Evolutionary conservation across 2,888 invertebrate species (phyloP).

Genomic region (Halictus quadricinctus): DNA sequence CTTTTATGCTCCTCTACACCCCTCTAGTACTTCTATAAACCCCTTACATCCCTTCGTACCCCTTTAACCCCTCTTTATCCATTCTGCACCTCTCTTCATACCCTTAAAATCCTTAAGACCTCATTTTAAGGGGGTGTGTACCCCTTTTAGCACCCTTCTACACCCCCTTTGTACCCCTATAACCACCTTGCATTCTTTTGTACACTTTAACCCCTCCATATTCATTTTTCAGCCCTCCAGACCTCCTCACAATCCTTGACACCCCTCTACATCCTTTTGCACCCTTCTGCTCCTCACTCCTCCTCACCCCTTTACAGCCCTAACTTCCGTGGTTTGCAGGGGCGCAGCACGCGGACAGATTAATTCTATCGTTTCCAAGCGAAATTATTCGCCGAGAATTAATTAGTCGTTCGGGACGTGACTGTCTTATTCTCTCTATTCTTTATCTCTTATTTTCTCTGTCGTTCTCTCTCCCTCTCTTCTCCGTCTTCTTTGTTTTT

Average conservation of each 20-base stretch:
- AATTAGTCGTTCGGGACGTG: constrained; percentile 4
- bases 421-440: neutral
- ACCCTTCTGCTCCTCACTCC: neutral
- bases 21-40: neutral
- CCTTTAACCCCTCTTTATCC: neutral
- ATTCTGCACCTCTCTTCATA: too few relatives aligned
- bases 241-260: too few relatives aligned
- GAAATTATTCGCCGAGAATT: constrained; percentile 48
- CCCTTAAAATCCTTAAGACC: neutral
- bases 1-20: too few relatives aligned
- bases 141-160: too few relatives aligned
- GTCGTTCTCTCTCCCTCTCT: neutral
- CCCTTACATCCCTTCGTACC: neutral
- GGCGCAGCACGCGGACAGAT: constrained; percentile 17
- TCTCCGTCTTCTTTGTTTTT: neutral
- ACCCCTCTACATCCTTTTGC: too few relatives aligned
- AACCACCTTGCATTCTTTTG: neutral
- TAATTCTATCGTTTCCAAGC: constrained; percentile 43
- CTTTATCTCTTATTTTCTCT: neutral
- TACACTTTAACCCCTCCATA: neutral
- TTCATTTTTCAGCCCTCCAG: too few relatives aligned
- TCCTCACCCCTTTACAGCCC: neutral
- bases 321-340: neutral
- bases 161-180: too few relatives aligned
- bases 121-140: too few relatives aligned